phyloP scores from a whole-genome alignment of 1,140 invertebrate genomes.

The Eueides isabella region DNA sequence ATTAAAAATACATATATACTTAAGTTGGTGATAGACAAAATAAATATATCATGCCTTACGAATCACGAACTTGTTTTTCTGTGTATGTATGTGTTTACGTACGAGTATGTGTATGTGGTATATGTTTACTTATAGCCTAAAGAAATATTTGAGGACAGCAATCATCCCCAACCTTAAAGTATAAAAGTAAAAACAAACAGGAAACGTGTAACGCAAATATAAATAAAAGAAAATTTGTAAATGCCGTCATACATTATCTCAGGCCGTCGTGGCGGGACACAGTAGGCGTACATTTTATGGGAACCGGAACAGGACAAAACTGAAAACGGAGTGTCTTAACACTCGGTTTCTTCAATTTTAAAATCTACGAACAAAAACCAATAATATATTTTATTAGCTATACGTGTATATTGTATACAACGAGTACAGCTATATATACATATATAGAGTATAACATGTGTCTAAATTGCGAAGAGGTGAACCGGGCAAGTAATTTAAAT shows the following conservation, averaged over 20 bases:
- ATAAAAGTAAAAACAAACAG: slow-evolving; percentile 6
- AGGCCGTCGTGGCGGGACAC: no score
- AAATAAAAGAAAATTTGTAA: neutral
- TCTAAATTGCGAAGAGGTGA: slow-evolving; percentile 23
- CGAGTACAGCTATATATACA: no score
- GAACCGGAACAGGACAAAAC: no score
- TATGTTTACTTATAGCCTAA: neutral
- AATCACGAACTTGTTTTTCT: neutral
- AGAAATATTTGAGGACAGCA: neutral
- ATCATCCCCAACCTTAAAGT: neutral
- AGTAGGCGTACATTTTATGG: no score
- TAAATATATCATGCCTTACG: neutral
- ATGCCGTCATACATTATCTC: neutral
- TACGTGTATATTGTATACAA: no score
- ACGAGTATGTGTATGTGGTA: no score
- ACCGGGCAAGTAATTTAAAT: slow-evolving; percentile 23
- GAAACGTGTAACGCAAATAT: neutral
- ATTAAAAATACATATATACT: neutral
- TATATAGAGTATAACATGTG: neutral
- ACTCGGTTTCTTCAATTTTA: neutral
- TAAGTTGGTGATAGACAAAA: neutral
- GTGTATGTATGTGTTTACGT: neutral
- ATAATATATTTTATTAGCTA: no score
- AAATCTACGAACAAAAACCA: no score
- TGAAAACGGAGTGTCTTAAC: neutral